These are phyloP conservation scores for Tiliacea citrago DNA, from an alignment of 2,888 invertebrate genomes.

Conservation along the genomic window DNA sequence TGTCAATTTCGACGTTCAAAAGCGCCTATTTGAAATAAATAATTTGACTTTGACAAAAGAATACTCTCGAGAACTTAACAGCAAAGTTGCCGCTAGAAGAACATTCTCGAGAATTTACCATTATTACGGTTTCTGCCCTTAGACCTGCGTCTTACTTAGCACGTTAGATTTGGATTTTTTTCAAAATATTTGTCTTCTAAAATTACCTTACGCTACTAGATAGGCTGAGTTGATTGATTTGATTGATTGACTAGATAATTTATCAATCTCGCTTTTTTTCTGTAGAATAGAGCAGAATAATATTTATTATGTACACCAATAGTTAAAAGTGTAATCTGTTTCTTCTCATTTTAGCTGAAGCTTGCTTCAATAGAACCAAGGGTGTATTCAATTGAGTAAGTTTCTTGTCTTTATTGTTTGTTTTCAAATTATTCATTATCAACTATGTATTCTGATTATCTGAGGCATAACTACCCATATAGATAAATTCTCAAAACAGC, in stretches of 20 bases:
- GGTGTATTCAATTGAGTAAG: conserved; percentile 80
- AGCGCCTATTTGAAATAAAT: too few species aligned
- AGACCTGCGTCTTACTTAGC: neutral
- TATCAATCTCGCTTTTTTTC: neutral
- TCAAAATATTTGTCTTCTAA: neutral
- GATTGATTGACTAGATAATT: too few species aligned
- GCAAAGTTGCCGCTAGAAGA: too few species aligned
- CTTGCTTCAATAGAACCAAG: conserved; percentile 67
- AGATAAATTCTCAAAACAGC: neutral
- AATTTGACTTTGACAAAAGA: too few species aligned
- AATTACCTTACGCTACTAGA: neutral
- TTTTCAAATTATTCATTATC: neutral
- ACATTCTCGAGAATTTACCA: too few species aligned
- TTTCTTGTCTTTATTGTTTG: conserved; percentile 17
- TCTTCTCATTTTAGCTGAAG: conserved; percentile 34
- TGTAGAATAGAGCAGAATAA: neutral
- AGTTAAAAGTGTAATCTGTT: neutral
- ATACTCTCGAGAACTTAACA: too few species aligned
- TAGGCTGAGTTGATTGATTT: too few species aligned
- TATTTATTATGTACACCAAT: neutral
- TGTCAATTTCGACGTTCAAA: too few species aligned
- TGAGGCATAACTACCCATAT: neutral
- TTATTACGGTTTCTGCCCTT: neutral
- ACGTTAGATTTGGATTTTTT: too few species aligned
- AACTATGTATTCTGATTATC: neutral